Conservation (phyloP, 2,888 invertebrate species). For the Watsonalla binaria region DNA sequence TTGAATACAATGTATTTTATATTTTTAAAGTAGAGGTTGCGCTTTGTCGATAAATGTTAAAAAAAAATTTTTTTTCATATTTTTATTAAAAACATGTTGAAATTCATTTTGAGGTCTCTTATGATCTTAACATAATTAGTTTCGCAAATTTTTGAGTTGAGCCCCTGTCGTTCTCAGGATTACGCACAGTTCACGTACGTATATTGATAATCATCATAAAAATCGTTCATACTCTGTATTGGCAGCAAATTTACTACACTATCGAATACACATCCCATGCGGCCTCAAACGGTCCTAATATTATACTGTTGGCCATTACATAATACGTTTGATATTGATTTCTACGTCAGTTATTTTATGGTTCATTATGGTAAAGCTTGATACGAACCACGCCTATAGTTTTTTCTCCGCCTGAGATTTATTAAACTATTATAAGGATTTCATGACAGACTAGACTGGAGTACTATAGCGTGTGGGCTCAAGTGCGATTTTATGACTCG, state of each 20-base stretch:
- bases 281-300: background rate
- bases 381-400: background rate
- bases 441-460: background rate
- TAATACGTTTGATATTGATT: background rate
- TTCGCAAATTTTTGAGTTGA: too few species aligned
- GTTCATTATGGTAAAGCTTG: background rate
- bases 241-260: background rate
- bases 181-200: background rate
- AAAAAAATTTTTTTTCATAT: too few species aligned
- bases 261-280: background rate
- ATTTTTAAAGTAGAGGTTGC: too few species aligned
- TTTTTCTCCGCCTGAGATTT: background rate
- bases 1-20: too few species aligned
- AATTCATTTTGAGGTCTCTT: too few species aligned
- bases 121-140: too few species aligned
- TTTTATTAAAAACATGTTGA: too few species aligned
- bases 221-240: background rate
- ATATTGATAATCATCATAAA: background rate
- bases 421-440: background rate
- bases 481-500: background rate
- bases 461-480: background rate
- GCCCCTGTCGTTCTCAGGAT: too few species aligned
- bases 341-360: background rate
- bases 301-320: background rate
- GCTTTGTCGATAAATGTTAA: too few species aligned